Evolutionary conservation across 2,113 vertebrate species (phyloP).

Genomic region (Cephalopterus ornatus): DNA sequence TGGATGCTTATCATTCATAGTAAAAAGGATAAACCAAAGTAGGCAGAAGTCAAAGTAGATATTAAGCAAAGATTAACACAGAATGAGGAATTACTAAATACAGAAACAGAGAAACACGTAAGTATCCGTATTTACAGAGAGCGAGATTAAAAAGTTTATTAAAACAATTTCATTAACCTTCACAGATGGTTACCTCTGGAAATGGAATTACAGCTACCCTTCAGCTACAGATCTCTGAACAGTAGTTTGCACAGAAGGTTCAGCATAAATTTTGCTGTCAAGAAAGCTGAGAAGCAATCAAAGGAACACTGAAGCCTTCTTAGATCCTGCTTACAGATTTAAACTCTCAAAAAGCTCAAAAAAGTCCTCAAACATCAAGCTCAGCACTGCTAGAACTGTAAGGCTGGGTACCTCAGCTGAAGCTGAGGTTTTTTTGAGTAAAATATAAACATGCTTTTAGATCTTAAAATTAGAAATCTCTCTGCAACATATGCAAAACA

Average conservation of each 20-base stretch:
- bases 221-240: neutral
- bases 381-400: neutral
- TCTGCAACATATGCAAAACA: neutral
- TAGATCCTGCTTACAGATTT: neutral
- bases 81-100: neutral
- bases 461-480: neutral
- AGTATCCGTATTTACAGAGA: neutral
- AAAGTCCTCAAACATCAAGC: neutral
- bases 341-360: neutral
- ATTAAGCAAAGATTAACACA: neutral
- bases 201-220: too few species aligned
- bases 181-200: neutral
- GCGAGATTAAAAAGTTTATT: neutral
- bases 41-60: neutral
- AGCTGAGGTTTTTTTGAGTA: neutral
- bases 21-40: neutral
- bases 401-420: neutral
- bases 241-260: neutral
- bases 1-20: rapidly evolving
- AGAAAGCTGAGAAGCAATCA: neutral
- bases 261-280: neutral
- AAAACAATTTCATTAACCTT: neutral
- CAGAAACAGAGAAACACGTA: neutral
- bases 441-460: neutral
- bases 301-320: neutral